A percentile compares a stretch with the other conserved stretches of the same genome.
Evolutionary conservation across 2,113 vertebrate species (phyloP).

Genomic region (Nerophis lumbriciformis): DNA sequence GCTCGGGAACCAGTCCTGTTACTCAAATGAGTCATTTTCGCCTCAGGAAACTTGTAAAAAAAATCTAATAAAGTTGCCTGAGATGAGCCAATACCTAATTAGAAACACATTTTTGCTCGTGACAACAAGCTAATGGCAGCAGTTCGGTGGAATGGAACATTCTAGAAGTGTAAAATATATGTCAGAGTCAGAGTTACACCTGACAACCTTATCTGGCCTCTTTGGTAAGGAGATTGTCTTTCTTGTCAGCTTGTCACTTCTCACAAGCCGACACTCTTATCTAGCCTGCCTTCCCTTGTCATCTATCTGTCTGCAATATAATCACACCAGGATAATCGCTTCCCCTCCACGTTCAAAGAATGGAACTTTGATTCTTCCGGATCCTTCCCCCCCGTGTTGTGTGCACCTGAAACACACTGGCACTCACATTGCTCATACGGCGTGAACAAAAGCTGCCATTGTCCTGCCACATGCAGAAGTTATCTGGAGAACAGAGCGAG

Average conservation of each 20-base stretch:
- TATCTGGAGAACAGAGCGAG: constrained; percentile 50
- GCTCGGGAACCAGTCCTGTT: too few relatives aligned
- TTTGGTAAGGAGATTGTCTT: constrained; percentile 66
- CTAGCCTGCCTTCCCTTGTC: constrained; percentile 62
- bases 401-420: constrained; percentile 45
- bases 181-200: constrained; percentile 41
- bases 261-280: constrained; percentile 59
- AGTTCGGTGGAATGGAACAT: too few relatives aligned
- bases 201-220: constrained; percentile 60
- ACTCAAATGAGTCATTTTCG: too few relatives aligned
- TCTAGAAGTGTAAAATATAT: background rate
- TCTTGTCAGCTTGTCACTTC: constrained; percentile 62
- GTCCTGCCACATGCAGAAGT: constrained; percentile 63
- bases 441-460: constrained; percentile 67
- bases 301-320: constrained; percentile 68
- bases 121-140: too few relatives aligned
- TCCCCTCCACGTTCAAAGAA: constrained; percentile 45
- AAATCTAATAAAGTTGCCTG: too few relatives aligned
- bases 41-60: too few relatives aligned
- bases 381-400: constrained; percentile 32
- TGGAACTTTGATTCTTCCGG: constrained; percentile 58
- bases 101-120: too few relatives aligned
- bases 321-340: constrained; percentile 64
- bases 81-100: too few relatives aligned
- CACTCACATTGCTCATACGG: constrained; percentile 39